These are phyloP conservation scores for Poecilus cupreus DNA, from an alignment of 2,888 invertebrate genomes.

Conservation along the genomic window DNA sequence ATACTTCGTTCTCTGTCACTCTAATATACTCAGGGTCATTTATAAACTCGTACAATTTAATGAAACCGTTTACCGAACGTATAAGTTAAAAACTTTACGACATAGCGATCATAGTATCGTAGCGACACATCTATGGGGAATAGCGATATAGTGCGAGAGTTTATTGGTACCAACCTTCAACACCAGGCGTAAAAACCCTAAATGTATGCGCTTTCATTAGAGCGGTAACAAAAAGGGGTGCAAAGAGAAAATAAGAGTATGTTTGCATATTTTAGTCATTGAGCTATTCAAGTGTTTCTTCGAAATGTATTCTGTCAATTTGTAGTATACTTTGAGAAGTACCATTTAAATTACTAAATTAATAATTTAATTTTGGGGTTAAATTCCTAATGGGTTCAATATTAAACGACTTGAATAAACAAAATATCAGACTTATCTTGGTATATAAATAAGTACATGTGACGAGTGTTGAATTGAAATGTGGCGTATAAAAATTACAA, in stretches of 20 bases:
- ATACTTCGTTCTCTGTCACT: not conserved
- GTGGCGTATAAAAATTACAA: too few species aligned
- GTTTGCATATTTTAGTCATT: too few species aligned
- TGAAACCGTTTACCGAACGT: slow-evolving; percentile 1
- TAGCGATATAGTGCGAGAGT: slow-evolving; percentile 4
- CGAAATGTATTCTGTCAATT: too few species aligned
- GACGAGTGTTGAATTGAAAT: too few species aligned
- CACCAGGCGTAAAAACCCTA: not conserved
- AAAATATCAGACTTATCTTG: too few species aligned
- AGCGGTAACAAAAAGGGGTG: not conserved
- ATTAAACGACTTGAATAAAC: too few species aligned
- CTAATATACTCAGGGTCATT: slow-evolving; percentile 5
- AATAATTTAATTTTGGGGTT: too few species aligned
- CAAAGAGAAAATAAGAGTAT: not conserved
- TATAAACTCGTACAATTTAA: slow-evolving; percentile 36
- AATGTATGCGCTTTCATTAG: slow-evolving; percentile 18
- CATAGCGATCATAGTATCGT: slow-evolving; percentile 1
- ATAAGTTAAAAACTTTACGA: slow-evolving; percentile 42
- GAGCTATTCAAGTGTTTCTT: too few species aligned
- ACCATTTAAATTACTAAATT: too few species aligned
- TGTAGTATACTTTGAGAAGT: too few species aligned
- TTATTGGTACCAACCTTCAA: slow-evolving; percentile 16
- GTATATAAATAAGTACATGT: too few species aligned
- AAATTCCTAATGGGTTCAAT: too few species aligned
- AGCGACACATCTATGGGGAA: not conserved